Base-by-base conservation (phyloP, 2,797 vertebrate species). In the Ctenopoma multispine region DNA sequence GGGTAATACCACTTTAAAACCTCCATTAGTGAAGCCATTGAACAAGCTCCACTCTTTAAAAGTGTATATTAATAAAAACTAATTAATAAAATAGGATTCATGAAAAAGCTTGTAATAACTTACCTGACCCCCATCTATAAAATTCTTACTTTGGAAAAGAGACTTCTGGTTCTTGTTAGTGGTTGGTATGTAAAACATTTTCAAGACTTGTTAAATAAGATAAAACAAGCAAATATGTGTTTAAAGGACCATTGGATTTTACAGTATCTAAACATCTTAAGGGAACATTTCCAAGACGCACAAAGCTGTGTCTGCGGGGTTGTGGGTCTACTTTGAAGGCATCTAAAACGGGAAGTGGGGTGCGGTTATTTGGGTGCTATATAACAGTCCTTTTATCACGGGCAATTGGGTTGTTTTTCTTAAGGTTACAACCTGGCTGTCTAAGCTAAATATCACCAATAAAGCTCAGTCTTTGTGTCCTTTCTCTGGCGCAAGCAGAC, bases 361-460 rank as follows among this genome's bases (percentile, higher is more conserved):
- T 75, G 72, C 75, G 75, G 84, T 86, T 92, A 87, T 90, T 90
- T 92, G 87, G 92, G 87, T 90, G 90, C 91, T 69, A 86, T 90
- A 90, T 90, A 93, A 90, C 92, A 82, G 84, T 65, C 77, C 86
- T 65, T 84, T 94, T 94, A 94, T 91, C 91, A 91, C 89, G 83
- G 94, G 93, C 93, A 93, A 94, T 95, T 93, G 87, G 85, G 89
- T 90, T 94, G 92, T 94, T 94, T 94, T 93, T 93, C 92, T 93
- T 91, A 57, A 88, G 81, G 92, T 93, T 94, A 93, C 92, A 94
- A 84, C 91, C 90, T 91, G 87, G 85, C 92, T 92, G 93, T 94
- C 93, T 92, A 78, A 90, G 78, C 91, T 94, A 87, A 94, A 94
- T 94, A 93, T 94, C 90, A 81, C 90, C 94, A 94, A 94, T 94